Conservation (phyloP, 2,888 invertebrate genomes). For the Bruchidius siliquastri region DNA sequence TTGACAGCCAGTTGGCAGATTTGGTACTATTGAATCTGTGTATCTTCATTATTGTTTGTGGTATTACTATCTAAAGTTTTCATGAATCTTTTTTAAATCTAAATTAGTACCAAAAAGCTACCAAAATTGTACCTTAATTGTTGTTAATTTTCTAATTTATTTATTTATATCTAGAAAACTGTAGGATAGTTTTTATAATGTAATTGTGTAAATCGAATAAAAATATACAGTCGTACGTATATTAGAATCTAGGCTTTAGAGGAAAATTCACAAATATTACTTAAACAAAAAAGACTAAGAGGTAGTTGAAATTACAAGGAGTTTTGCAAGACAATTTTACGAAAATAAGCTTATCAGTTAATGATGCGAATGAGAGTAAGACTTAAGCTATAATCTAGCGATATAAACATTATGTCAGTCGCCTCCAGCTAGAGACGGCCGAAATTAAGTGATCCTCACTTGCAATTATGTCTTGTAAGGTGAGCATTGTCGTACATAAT, state of each 20-base stretch:
- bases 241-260: neutral
- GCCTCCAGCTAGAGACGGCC: too few relatives aligned
- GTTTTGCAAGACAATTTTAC: neutral
- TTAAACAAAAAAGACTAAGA: neutral
- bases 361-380: too few relatives aligned
- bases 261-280: neutral
- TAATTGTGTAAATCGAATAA: neutral
- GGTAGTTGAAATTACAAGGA: neutral
- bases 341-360: neutral
- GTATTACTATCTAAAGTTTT: neutral
- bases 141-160: slow-evolving; percentile 13
- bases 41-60: neutral
- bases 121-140: slow-evolving; percentile 15
- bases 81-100: neutral
- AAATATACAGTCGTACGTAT: neutral
- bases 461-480: too few relatives aligned
- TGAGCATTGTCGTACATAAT: too few relatives aligned
- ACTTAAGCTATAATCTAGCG: too few relatives aligned
- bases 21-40: neutral
- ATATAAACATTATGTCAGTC: too few relatives aligned
- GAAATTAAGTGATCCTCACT: too few relatives aligned
- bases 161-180: slow-evolving; percentile 12
- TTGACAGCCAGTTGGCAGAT: neutral
- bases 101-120: slow-evolving; percentile 9
- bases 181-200: slow-evolving; percentile 9